phyloP scores from a whole-genome alignment of 2,888 invertebrate species.

The Cantharis nigra region DNA sequence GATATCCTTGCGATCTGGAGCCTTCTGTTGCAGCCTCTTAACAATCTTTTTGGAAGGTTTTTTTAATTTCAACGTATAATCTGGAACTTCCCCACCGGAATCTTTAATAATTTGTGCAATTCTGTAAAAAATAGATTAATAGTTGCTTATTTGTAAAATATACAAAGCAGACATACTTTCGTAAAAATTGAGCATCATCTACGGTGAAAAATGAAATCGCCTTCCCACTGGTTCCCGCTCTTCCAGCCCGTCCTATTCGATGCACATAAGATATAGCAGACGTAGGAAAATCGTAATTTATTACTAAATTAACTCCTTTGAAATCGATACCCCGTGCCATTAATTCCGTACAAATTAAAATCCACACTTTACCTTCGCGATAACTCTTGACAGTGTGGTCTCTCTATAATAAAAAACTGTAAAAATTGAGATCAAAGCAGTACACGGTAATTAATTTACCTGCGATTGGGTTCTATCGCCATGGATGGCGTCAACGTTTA shows the following conservation, averaged over 20 bases:
- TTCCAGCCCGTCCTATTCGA: constrained; percentile 85
- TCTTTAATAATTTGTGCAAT: constrained; percentile 89
- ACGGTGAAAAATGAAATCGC: constrained; percentile 95
- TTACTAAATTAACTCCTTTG: constrained; percentile 79
- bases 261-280: constrained; percentile 90
- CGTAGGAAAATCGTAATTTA: constrained; percentile 97
- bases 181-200: constrained; percentile 82
- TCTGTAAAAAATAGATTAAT: constrained; percentile 55
- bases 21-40: constrained; percentile 62
- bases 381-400: constrained; percentile 91
- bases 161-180: constrained; percentile 65
- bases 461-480: constrained; percentile 86
- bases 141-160: not conserved
- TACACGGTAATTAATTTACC: constrained; percentile 54
- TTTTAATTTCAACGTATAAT: constrained; percentile 82
- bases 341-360: constrained; percentile 94
- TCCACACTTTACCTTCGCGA: constrained; percentile 91
- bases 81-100: constrained; percentile 91
- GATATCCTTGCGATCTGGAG: constrained; percentile 70
- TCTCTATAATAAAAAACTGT: constrained; percentile 64
- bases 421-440: not conserved
- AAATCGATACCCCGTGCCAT: constrained; percentile 76
- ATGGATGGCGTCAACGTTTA: constrained; percentile 93
- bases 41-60: constrained; percentile 67
- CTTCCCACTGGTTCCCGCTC: constrained; percentile 86